Conservation (phyloP, 1,140 invertebrate genomes). For the Bradysia coprophila region DNA sequence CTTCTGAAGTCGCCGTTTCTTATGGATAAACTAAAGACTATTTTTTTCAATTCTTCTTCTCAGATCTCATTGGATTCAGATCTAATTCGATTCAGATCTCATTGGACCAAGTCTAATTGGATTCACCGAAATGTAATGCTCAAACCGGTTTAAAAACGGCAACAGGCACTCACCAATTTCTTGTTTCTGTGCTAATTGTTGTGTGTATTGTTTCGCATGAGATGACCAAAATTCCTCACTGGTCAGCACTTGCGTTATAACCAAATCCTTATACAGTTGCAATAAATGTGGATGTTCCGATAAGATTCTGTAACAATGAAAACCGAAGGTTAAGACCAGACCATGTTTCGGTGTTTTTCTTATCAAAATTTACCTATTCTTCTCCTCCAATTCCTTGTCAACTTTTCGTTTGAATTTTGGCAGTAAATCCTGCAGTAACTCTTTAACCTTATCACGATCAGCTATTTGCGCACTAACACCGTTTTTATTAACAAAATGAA, state of each 20-base stretch:
- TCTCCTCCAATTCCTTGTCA: conserved; percentile 82
- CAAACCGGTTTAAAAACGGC: no score
- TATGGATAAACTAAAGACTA: no score
- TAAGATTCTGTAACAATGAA: conserved; percentile 36
- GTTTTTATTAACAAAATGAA: conserved; percentile 88
- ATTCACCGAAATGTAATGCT: no score
- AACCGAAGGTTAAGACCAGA: neutral
- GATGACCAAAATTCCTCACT: conserved; percentile 94
- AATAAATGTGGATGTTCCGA: conserved; percentile 65
- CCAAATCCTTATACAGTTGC: conserved; percentile 81
- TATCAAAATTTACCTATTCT: conserved; percentile 39
- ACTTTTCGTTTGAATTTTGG: conserved; percentile 93
- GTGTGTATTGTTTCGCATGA: conserved; percentile 61
- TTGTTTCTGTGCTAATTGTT: conserved; percentile 49
- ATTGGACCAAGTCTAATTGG: no score
- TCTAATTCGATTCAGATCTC: no score
- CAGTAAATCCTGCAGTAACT: conserved; percentile 73
- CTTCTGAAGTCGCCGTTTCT: no score
- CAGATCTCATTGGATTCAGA: no score
- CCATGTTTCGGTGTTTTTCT: no score
- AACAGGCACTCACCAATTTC: conserved; percentile 70
- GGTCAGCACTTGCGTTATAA: conserved; percentile 81
- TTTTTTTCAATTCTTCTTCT: no score
- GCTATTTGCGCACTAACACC: conserved; percentile 65
- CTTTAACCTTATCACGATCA: conserved; percentile 88